Conservation (phyloP, 2,888 invertebrate species). For the Oscheius sp. region DNA sequence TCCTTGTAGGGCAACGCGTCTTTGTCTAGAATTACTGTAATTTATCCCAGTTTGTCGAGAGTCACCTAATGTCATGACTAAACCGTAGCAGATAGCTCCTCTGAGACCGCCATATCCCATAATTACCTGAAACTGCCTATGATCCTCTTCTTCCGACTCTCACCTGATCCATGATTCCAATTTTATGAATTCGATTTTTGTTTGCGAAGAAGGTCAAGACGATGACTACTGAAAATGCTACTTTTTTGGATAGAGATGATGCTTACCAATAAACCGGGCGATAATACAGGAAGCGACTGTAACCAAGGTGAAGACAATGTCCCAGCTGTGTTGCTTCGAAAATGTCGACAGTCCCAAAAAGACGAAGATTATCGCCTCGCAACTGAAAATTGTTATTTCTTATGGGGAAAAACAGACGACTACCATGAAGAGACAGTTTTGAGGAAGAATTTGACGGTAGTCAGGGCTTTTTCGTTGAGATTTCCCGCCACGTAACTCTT, state of each 20-base stretch:
- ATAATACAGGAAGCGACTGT: constrained; percentile 92
- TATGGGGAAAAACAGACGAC: neutral
- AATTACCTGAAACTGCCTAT: constrained; percentile 81
- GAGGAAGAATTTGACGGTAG: constrained; percentile 84
- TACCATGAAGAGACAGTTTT: constrained; percentile 92
- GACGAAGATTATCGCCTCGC: constrained; percentile 99
- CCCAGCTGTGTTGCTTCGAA: constrained; percentile 91
- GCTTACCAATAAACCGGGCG: constrained; percentile 86
- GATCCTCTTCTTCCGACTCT: constrained; percentile 78
- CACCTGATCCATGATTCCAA: constrained; percentile 78
- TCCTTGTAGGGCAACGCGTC: constrained; percentile 86
- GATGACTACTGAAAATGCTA: constrained; percentile 75
- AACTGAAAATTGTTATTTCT: constrained; percentile 78
- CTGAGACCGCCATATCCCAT: constrained; percentile 96
- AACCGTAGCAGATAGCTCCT: constrained; percentile 95
- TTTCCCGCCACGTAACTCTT: constrained; percentile 74
- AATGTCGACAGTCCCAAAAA: constrained; percentile 96
- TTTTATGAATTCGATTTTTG: constrained; percentile 88
- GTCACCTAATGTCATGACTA: constrained; percentile 79
- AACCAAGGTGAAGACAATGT: constrained; percentile 90
- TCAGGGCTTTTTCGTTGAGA: constrained; percentile 61
- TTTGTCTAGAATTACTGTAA: constrained; percentile 35
- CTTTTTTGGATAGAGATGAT: neutral
- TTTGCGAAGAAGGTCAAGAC: constrained; percentile 90
- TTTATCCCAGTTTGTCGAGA: neutral